These are phyloP conservation scores for Ellobius talpinus DNA, from an alignment of 2,113 vertebrate species.

Conservation along the genomic window DNA sequence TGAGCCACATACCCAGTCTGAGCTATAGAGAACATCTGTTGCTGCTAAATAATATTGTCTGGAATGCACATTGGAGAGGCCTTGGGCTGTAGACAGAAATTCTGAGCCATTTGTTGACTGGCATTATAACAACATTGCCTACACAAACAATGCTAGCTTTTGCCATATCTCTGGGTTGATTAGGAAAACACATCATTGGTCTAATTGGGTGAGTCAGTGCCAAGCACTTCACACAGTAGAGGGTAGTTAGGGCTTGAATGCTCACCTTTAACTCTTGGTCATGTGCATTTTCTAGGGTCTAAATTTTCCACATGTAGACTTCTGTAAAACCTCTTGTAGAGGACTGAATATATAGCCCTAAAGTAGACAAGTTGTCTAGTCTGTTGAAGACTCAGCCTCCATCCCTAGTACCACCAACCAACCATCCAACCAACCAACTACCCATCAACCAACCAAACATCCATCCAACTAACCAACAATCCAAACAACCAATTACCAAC, in stretches of 20 bases:
- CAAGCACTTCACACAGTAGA: not conserved
- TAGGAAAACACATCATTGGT: not conserved
- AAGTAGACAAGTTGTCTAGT: not conserved
- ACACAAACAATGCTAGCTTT: not conserved
- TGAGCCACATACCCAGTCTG: not conserved
- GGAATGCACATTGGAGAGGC: not conserved
- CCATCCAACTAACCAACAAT: no score
- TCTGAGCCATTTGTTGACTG: not conserved
- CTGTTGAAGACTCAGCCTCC: not conserved
- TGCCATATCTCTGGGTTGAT: not conserved
- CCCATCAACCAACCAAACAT: no score
- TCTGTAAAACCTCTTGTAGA: not conserved
- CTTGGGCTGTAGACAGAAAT: not conserved
- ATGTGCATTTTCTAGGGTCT: not conserved
- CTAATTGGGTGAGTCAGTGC: not conserved
- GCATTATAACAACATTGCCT: not conserved
- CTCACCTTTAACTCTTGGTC: not conserved
- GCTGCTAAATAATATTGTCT: not conserved
- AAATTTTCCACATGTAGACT: not conserved
- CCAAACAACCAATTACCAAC: not conserved
- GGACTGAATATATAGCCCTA: not conserved
- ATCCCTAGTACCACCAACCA: not conserved
- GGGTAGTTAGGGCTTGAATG: not conserved
- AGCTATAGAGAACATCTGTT: not conserved
- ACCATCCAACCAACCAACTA: not conserved